Percentiles rank a stretch among this genome's conserved stretches.
These are phyloP conservation scores for Anas flavirostris DNA, from an alignment of 2,797 vertebrate genomes.

Conservation along the genomic window DNA sequence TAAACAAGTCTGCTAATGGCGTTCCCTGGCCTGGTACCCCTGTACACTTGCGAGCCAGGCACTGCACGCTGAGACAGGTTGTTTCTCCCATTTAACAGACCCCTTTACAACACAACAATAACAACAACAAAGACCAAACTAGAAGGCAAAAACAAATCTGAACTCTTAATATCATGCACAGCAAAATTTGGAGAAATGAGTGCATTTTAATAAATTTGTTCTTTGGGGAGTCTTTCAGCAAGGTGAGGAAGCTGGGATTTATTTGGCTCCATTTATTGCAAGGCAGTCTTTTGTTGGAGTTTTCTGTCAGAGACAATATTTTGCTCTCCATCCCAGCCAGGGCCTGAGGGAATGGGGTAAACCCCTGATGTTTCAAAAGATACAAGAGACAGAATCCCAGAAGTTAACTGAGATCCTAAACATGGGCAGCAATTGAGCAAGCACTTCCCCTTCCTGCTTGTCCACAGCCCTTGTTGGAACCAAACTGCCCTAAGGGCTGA, in stretches of 20 bases:
- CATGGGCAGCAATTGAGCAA: neutral
- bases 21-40: constrained; percentile 21
- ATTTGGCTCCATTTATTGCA: neutral
- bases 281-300: neutral
- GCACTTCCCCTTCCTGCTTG: neutral
- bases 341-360: neutral
- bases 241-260: neutral
- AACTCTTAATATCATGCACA: neutral
- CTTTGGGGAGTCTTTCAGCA: neutral
- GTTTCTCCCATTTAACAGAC: neutral
- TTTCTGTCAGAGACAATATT: neutral
- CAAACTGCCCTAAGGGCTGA: fast-evolving
- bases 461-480: neutral
- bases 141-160: neutral
- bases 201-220: neutral
- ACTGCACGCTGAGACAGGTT: neutral
- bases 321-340: neutral
- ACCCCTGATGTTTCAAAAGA: neutral
- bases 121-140: neutral
- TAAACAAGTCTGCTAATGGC: constrained; percentile 34
- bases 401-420: neutral
- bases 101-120: neutral
- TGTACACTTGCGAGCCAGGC: neutral
- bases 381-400: neutral
- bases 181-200: neutral